These are phyloP conservation scores for Paralichthys olivaceus DNA, from an alignment of 2,113 vertebrate genomes.

Conservation along the genomic window DNA sequence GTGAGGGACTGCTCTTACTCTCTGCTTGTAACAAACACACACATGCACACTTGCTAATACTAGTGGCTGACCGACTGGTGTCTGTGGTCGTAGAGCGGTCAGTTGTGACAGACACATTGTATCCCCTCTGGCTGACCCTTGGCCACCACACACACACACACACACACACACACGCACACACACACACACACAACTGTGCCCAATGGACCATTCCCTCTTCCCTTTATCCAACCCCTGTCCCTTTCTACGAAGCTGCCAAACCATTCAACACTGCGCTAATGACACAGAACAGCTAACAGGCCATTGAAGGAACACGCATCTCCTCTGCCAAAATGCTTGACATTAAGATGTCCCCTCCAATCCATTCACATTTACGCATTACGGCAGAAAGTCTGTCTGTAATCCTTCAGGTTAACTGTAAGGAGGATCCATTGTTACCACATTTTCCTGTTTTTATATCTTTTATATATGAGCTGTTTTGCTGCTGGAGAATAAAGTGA, in stretches of 20 bases:
- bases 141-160: slow-evolving; percentile 33
- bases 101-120: slow-evolving; percentile 77
- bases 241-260: slow-evolving; percentile 50
- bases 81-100: slow-evolving; percentile 74
- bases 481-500: too few species aligned
- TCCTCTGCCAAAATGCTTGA: slow-evolving; percentile 49
- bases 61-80: slow-evolving; percentile 50
- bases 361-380: slow-evolving; percentile 31
- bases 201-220: slow-evolving; percentile 60
- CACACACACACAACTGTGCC: slow-evolving; percentile 21
- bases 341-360: slow-evolving; percentile 65
- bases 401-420: background rate
- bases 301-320: slow-evolving; percentile 45
- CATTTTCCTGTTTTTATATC: too few species aligned
- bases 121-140: slow-evolving; percentile 75
- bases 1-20: slow-evolving; percentile 56
- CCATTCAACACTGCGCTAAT: slow-evolving; percentile 72
- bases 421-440: background rate
- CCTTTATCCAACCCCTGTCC: slow-evolving; percentile 55
- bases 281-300: slow-evolving; percentile 76
- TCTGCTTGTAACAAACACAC: slow-evolving; percentile 30
- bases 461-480: too few species aligned
- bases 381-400: slow-evolving; percentile 1
- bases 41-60: slow-evolving; percentile 21
- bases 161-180: slow-evolving; percentile 16